These are phyloP conservation scores for Periplaneta americana DNA, from an alignment of 1,140 invertebrate genomes.

Conservation along the genomic window DNA sequence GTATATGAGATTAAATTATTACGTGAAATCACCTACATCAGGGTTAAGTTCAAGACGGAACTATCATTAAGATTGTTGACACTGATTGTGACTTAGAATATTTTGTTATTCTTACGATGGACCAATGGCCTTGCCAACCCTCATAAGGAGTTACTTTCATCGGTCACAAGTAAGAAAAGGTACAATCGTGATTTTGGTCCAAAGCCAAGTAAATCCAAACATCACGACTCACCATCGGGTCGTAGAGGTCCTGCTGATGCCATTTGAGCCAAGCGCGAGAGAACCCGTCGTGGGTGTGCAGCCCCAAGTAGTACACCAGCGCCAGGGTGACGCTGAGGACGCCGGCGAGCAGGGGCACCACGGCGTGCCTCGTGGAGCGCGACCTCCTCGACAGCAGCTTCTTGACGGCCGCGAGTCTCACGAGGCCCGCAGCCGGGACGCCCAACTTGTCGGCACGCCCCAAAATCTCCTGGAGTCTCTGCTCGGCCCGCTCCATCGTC, in stretches of 20 bases:
- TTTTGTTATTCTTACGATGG: no score
- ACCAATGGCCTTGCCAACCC: no score
- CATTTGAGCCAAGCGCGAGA: slow-evolving; percentile 13
- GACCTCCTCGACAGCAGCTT: background rate
- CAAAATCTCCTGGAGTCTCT: slow-evolving; percentile 3
- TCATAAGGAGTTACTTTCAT: no score
- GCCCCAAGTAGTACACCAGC: slow-evolving; percentile 10
- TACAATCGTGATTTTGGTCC: no score
- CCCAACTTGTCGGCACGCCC: slow-evolving; percentile 13
- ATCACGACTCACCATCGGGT: slow-evolving; percentile 8
- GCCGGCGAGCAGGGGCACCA: slow-evolving; percentile 5
- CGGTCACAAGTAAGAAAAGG: no score
- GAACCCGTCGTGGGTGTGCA: slow-evolving; percentile 16
- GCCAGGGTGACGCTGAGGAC: slow-evolving; percentile 10
- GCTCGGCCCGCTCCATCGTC: slow-evolving; percentile 10
- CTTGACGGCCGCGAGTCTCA: background rate
- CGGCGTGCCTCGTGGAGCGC: background rate
- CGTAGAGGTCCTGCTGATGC: slow-evolving; percentile 8
- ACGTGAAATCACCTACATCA: no score
- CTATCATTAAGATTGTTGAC: no score
- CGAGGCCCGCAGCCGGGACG: background rate
- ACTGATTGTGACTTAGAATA: no score
- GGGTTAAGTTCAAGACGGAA: no score
- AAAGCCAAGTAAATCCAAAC: no score
- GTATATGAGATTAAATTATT: no score